Evolutionary conservation across 2,113 vertebrate species (phyloP), one percentile per base, ranked within the genome.

Genomic region (Lagopus leucura): DNA sequence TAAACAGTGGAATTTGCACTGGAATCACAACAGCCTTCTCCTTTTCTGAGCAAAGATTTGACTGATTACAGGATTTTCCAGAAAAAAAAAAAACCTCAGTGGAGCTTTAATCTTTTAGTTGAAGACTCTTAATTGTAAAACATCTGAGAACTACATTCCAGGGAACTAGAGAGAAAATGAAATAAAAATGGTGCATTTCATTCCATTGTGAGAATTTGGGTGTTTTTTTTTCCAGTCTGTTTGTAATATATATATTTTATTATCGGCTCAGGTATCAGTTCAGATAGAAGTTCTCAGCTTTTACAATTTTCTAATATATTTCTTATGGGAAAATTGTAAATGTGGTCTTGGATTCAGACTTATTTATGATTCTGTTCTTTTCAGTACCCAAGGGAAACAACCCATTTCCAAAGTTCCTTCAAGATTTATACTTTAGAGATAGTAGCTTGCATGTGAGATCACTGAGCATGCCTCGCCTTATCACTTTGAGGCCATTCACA

Each of bases 401-500:
- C 32, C n/a, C 18, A 32, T 83, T 90, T 82, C 79, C 61, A 86
- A 82, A 92, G 10, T 36, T 85, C 73, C 87, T 80, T 70, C 61
- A 78, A 7, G 58, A 88, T 86, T 89, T 95, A 18, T 84, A 54
- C 76, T 87, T 93, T 77, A 86, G 36, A 92, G 50, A 43, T 86
- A 84, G 92, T 88, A 67, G 65, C 43, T 64, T 72, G 7, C 66
- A 25, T 64, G 15, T 88, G 87, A 94, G 74, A 88, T 67, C 73
- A 82, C 40, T 81, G 75, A n/a, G 73, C 87, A 82, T 25, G 64
- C 16, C 38, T 67, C 90, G 36, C 13, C 25, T 82, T 78, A 90
- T 91, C 38, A 32, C 61, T 92, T 65, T 21, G 60, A 93, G 45
- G n/a, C 40, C 61, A 57, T 42, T 82, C 17, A 2, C 85, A 34